Percentiles rank a stretch among this genome's conserved stretches.
Evolutionary conservation across 2,888 invertebrate species (phyloP).

Genomic region (Orgyia antiqua): DNA sequence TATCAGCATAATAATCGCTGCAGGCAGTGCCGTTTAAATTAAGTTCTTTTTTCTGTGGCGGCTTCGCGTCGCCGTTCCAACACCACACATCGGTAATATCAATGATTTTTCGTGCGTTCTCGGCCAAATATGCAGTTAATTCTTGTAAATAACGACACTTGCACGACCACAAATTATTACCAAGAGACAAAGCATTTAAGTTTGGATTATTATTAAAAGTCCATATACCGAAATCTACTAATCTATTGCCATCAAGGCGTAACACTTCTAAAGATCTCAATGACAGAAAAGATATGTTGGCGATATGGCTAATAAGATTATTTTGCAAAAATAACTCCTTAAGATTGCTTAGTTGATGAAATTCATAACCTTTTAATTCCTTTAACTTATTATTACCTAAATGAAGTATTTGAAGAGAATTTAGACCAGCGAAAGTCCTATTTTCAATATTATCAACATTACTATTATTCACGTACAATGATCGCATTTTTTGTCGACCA

Average conservation of each 20-base stretch:
- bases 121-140: slow-evolving; percentile 88
- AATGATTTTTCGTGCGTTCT: slow-evolving; percentile 87
- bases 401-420: slow-evolving; percentile 87
- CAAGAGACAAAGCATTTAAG: slow-evolving; percentile 86
- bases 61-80: slow-evolving; percentile 85
- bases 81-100: slow-evolving; percentile 90
- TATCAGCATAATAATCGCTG: slow-evolving; percentile 91
- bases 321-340: slow-evolving; percentile 92
- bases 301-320: slow-evolving; percentile 87
- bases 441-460: slow-evolving; percentile 91
- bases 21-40: slow-evolving; percentile 92
- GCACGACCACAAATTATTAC: slow-evolving; percentile 93
- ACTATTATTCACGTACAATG: slow-evolving; percentile 91
- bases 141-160: slow-evolving; percentile 93
- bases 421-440: slow-evolving; percentile 92
- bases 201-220: slow-evolving; percentile 83
- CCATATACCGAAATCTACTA: slow-evolving; percentile 89
- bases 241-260: slow-evolving; percentile 89
- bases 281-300: slow-evolving; percentile 87
- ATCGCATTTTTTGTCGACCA: slow-evolving; percentile 92
- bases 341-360: slow-evolving; percentile 87
- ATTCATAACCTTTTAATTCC: slow-evolving; percentile 89
- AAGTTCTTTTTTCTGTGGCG: slow-evolving; percentile 86
- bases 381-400: slow-evolving; percentile 90
- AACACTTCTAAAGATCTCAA: slow-evolving; percentile 88